phyloP scores from a whole-genome alignment of 2,888 invertebrate genomes.

The Limnephilus auricula region DNA sequence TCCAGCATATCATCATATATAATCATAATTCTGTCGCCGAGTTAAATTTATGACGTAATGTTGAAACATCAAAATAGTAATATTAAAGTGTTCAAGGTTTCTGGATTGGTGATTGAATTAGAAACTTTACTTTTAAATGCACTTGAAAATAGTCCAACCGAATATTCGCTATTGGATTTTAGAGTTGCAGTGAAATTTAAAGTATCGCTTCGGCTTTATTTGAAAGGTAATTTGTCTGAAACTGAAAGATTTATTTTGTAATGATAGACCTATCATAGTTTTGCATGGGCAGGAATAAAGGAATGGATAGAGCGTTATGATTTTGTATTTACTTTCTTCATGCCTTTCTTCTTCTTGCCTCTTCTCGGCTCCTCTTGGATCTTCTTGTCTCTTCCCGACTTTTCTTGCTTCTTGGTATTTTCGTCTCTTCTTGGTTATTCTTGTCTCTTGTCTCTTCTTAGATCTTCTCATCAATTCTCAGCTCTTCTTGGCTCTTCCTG shows the following conservation, averaged over 20 bases:
- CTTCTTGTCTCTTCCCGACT: too few species aligned
- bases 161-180: background rate
- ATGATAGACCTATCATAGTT: background rate
- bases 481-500: too few species aligned
- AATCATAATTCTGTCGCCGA: background rate
- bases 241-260: background rate
- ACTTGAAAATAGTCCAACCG: background rate
- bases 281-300: too few species aligned
- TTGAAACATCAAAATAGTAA: background rate
- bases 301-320: too few species aligned
- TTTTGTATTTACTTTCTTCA: too few species aligned
- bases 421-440: too few species aligned
- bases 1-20: background rate
- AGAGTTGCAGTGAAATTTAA: background rate
- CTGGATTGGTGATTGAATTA: background rate
- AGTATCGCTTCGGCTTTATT: background rate
- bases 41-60: background rate
- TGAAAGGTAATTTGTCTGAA: background rate
- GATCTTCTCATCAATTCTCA: too few species aligned
- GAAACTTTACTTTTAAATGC: background rate
- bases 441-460: too few species aligned
- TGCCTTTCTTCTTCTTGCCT: too few species aligned
- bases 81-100: background rate
- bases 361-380: too few species aligned
- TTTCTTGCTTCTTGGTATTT: too few species aligned